Evolutionary conservation across 1,140 invertebrate species (phyloP).

Genomic region (Augochlora pura): DNA sequence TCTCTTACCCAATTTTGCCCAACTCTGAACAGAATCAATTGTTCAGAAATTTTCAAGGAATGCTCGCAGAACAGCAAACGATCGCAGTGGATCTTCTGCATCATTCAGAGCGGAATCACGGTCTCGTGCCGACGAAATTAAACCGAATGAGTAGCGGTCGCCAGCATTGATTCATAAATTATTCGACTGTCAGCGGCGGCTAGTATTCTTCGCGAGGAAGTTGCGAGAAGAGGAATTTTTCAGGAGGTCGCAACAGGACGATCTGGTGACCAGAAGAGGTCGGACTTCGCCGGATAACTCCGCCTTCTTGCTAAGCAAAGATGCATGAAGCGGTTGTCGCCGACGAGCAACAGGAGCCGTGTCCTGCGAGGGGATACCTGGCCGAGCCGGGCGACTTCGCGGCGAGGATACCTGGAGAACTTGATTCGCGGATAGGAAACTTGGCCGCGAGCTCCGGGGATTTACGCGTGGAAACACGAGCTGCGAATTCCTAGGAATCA

Average conservation of each 20-base stretch:
- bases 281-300: background rate
- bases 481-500: slow-evolving; percentile 7
- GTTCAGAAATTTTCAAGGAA: background rate
- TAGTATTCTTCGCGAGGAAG: too few relatives aligned
- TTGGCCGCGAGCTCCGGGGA: background rate
- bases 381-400: too few relatives aligned
- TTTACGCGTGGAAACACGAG: slow-evolving; percentile 27
- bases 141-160: background rate
- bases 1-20: too few relatives aligned
- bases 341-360: slow-evolving; percentile 26
- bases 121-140: background rate
- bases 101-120: background rate
- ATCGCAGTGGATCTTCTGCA: background rate
- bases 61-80: background rate
- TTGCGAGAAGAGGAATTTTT: slow-evolving; percentile 43
- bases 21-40: too few relatives aligned
- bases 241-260: background rate
- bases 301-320: background rate
- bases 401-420: background rate
- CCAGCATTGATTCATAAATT: slow-evolving; percentile 52
- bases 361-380: too few relatives aligned
- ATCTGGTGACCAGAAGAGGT: too few relatives aligned
- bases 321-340: slow-evolving; percentile 57
- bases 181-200: slow-evolving; percentile 5
- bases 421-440: too few relatives aligned